Conservation (phyloP, 2,113 vertebrate species). For the Rousettus leschenaultii region DNA sequence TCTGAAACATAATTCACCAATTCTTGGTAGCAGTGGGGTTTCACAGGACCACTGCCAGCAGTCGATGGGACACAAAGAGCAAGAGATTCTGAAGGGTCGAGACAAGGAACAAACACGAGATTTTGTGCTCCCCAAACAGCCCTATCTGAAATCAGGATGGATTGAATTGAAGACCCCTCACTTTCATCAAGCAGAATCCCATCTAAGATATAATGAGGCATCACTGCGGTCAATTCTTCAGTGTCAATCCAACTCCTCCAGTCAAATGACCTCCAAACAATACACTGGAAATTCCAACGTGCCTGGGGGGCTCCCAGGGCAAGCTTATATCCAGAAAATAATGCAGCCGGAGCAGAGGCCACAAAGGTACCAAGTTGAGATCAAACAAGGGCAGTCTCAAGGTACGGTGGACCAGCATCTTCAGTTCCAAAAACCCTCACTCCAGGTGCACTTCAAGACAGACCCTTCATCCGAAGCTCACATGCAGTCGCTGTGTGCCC, state of each 20-base stretch:
- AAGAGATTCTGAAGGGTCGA: conserved; percentile 57
- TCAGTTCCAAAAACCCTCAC: conserved; percentile 76
- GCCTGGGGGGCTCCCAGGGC: conserved; percentile 79
- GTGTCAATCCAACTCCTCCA: conserved; percentile 77
- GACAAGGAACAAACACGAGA: conserved; percentile 80
- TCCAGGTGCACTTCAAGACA: conserved; percentile 63
- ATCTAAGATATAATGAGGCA: conserved; percentile 78
- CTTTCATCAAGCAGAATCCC: conserved; percentile 71
- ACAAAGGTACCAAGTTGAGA: conserved; percentile 65
- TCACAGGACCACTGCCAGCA: conserved; percentile 72
- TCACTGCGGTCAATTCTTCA: conserved; percentile 78
- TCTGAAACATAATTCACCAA: conserved; percentile 57
- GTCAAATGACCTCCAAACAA: conserved; percentile 80
- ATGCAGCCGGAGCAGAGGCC: conserved; percentile 77
- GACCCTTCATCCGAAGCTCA: conserved; percentile 77
- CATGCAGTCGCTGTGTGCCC: conserved; percentile 71
- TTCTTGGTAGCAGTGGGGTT: conserved; percentile 36
- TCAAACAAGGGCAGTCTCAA: conserved; percentile 76
- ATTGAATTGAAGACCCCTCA: conserved; percentile 85
- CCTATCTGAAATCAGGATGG: conserved; percentile 84
- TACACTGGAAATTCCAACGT: conserved; percentile 82
- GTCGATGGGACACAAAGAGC: conserved; percentile 70
- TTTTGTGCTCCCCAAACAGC: conserved; percentile 67
- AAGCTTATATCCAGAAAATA: conserved; percentile 76
- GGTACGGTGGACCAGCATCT: conserved; percentile 85